phyloP scores from a whole-genome alignment of 1,140 invertebrate genomes.

The Drosophila equinoxialis region DNA sequence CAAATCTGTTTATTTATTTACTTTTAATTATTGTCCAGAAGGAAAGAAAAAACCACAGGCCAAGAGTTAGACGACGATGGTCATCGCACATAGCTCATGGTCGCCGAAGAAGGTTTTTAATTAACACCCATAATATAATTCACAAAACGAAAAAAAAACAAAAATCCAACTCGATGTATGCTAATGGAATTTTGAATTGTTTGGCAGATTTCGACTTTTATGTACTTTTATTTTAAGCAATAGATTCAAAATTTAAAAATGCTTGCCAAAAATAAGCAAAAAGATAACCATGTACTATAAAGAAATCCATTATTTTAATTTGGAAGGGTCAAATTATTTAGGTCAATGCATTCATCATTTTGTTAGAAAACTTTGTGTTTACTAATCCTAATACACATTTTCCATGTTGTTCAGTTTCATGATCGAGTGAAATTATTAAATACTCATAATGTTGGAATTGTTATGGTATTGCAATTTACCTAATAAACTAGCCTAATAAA shows the following conservation, averaged over 20 bases:
- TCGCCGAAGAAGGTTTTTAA: slow-evolving; percentile 73
- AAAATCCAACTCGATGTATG: slow-evolving; percentile 40
- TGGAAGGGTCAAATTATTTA: no score
- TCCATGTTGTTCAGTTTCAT: background rate
- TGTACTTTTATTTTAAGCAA: slow-evolving; percentile 34
- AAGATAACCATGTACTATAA: no score
- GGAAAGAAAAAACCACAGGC: slow-evolving; percentile 45
- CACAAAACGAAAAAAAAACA: slow-evolving; percentile 21
- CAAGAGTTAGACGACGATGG: slow-evolving; percentile 20
- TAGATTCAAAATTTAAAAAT: background rate
- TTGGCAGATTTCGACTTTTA: slow-evolving; percentile 31
- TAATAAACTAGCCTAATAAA: slow-evolving; percentile 1
- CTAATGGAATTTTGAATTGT: slow-evolving; percentile 51
- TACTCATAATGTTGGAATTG: background rate
- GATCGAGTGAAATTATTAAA: background rate
- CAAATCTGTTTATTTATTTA: slow-evolving; percentile 82
- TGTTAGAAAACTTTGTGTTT: no score
- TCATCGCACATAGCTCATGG: background rate
- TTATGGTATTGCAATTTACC: background rate
- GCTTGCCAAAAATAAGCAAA: background rate
- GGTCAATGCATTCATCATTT: no score
- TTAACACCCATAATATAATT: slow-evolving; percentile 77
- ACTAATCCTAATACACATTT: background rate
- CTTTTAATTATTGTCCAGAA: slow-evolving; percentile 77
- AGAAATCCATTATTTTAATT: no score